phyloP scores from a whole-genome alignment of 1,140 invertebrate species.

The Thalassaphorura encarpata region DNA sequence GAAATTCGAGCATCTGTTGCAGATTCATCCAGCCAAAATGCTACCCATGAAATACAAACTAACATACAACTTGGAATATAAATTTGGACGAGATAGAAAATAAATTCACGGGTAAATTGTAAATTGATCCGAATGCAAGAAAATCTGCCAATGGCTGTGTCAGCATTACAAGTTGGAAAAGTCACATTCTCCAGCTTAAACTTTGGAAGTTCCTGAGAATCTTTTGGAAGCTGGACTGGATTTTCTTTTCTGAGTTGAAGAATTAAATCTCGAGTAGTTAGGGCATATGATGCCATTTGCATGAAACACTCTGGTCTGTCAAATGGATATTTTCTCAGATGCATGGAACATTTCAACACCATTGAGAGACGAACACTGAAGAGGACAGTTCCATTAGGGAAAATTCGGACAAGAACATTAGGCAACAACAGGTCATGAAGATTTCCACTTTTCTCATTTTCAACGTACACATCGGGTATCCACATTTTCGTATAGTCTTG shows the following conservation, averaged over 20 bases:
- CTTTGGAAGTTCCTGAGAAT: slow-evolving; percentile 66
- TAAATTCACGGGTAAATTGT: slow-evolving; percentile 45
- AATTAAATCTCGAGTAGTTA: slow-evolving; percentile 86
- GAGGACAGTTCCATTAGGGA: slow-evolving; percentile 42
- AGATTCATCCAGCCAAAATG: slow-evolving; percentile 43
- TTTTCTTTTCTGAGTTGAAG: slow-evolving; percentile 96
- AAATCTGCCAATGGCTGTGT: slow-evolving; percentile 51
- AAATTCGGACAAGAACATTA: slow-evolving; percentile 40
- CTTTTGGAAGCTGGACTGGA: slow-evolving; percentile 81
- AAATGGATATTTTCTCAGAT: slow-evolving; percentile 12
- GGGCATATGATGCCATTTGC: slow-evolving; percentile 52
- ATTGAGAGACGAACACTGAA: slow-evolving; percentile 24
- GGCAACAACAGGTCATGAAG: slow-evolving; percentile 42
- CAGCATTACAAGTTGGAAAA: slow-evolving; percentile 80
- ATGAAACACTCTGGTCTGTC: slow-evolving; percentile 4
- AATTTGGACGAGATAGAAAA: slow-evolving; percentile 47
- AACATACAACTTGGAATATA: slow-evolving; percentile 46
- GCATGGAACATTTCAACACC: slow-evolving; percentile 3
- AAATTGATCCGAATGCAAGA: slow-evolving; percentile 44
- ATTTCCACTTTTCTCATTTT: slow-evolving; percentile 44
- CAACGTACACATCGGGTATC: slow-evolving; percentile 46
- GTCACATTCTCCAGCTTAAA: slow-evolving; percentile 86
- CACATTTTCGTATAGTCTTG: slow-evolving; percentile 41
- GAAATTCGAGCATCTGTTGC: slow-evolving; percentile 45
- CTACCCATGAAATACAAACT: slow-evolving; percentile 48